Percentiles rank a stretch among this genome's conserved stretches.
Conservation (phyloP, 2,888 invertebrate species). For the Amorpha juglandis region DNA sequence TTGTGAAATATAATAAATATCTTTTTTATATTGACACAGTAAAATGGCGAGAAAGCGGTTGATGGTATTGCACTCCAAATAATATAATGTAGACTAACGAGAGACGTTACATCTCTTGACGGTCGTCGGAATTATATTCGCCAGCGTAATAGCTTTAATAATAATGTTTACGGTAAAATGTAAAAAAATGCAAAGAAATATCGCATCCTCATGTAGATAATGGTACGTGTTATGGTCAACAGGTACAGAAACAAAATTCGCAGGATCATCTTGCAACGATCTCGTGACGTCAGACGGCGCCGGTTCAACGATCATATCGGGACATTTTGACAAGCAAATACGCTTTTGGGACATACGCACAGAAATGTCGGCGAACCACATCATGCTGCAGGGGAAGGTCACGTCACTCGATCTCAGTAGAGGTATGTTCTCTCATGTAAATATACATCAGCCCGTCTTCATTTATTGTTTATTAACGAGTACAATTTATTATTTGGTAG, state of each 20-base stretch:
- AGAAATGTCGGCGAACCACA: slow-evolving; percentile 93
- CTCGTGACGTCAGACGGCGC: slow-evolving; percentile 95
- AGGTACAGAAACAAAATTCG: slow-evolving; percentile 96
- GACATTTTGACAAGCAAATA: slow-evolving; percentile 98
- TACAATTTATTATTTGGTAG: background rate
- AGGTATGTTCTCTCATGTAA: slow-evolving; percentile 82
- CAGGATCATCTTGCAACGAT: slow-evolving; percentile 98
- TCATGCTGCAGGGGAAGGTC: slow-evolving; percentile 95
- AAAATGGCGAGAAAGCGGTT: background rate
- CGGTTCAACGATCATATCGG: slow-evolving; percentile 96
- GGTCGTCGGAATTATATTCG: background rate
- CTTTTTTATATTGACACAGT: background rate
- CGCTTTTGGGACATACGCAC: slow-evolving; percentile 98
- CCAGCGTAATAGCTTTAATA: background rate
- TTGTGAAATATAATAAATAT: too few relatives aligned
- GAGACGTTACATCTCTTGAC: background rate
- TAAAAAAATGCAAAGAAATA: background rate
- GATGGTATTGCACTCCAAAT: background rate
- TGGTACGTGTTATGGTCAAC: slow-evolving; percentile 37
- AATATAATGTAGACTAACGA: background rate
- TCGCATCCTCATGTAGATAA: background rate
- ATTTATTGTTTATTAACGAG: background rate
- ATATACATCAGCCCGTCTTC: background rate
- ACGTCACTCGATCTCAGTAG: slow-evolving; percentile 97
- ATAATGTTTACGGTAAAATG: slow-evolving; percentile 3